Evolutionary conservation across 2,797 vertebrate species (phyloP), one percentile per base, ranked within the genome.

Genomic region (Silurus aristotelis): DNA sequence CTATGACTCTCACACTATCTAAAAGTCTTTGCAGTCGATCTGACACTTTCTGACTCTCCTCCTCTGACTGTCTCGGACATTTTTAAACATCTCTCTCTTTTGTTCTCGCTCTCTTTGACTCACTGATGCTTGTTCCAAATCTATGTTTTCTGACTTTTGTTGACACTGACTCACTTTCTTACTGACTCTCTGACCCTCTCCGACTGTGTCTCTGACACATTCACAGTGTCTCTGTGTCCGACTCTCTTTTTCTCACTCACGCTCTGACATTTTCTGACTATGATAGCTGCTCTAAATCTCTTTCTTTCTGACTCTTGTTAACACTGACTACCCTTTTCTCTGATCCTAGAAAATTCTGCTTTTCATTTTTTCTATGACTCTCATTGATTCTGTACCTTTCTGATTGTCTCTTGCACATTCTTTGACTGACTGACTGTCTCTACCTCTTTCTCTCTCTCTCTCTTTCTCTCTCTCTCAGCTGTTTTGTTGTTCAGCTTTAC

Each of bases 61-160:
- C 38, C 31, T 38, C 31, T 68, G 15, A 68, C 12, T 27, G 48
- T 10, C 8, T 60, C 58, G 1, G 9, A 14, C 55, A 15, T 20
- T 82, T 25, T 6, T 48, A 91, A 89, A 43, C 89, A n/a, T 12
- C 91, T 10, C 90, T 82, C 61, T 89, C 88, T 89, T 75, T 20
- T n/a, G 22, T 7, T 43, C 20, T 20, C 4, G 7, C 20, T 20
- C 63, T 25, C n/a, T 66, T 10, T 25, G n/a, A 66, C 5, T 63
- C 67, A 17, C 27, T 68, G 5, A 8, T 27, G 4, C 52, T 25
- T 80, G 91, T 91, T 94, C n/a, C 80, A 67, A 13, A 67, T 67
- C 73, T 88, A 38, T 38, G 46, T 87, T 20, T 80, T 83, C 81
- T 89, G 61, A 70, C 84, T n/a, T 88, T 80, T 43, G 9, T 82